Percentiles rank a stretch among this genome's conserved stretches.
Conservation (phyloP, 2,113 vertebrate species). For the Corythornis cristatus region DNA sequence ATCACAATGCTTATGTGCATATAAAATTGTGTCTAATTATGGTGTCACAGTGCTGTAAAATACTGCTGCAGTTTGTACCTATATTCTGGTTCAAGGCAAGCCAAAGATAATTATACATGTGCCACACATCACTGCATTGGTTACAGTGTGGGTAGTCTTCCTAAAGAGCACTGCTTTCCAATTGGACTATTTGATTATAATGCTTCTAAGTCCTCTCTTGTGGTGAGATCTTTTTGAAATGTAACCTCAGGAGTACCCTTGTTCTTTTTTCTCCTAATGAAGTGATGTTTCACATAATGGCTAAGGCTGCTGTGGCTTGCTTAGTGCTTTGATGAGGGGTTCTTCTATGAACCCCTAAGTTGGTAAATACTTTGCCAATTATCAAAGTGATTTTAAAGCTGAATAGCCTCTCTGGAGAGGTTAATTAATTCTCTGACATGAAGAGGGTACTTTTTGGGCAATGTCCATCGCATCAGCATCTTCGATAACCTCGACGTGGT, state of each 20-base stretch:
- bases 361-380: too few species aligned
- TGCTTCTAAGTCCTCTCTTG: not conserved
- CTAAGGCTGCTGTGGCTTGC: not conserved
- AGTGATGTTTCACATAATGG: not conserved
- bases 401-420: not conserved
- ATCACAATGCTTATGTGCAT: not conserved
- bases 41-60: not conserved
- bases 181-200: not conserved
- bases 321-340: not conserved
- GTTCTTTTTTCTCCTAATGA: not conserved
- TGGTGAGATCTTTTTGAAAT: not conserved
- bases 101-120: not conserved
- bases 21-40: not conserved
- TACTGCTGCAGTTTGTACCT: not conserved
- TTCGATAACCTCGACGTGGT: constrained; percentile 96
- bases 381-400: not conserved
- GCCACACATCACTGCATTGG: not conserved
- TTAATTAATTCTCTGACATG: not conserved
- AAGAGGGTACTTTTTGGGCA: not conserved
- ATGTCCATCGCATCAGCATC: constrained; percentile 94
- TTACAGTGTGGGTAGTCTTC: not conserved
- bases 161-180: not conserved
- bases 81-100: not conserved
- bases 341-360: not conserved
- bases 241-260: not conserved